A percentile compares a stretch with the other conserved stretches of the same genome.
Conservation (phyloP, 1,140 invertebrate genomes). For the Ceratosolen fusciceps region DNA sequence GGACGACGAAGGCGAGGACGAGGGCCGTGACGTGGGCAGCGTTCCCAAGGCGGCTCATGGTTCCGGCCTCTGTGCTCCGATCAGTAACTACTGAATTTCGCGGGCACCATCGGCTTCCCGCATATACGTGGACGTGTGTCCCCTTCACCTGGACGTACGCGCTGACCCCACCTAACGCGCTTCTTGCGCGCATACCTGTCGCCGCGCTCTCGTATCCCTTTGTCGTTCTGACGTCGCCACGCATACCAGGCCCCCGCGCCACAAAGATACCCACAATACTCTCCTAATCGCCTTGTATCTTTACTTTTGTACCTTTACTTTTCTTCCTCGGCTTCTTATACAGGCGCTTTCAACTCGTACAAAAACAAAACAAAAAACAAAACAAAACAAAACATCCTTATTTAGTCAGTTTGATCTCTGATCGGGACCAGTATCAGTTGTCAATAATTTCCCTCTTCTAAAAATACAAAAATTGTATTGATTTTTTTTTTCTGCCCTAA, state of each 20-base stretch:
- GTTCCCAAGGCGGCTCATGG: conserved; percentile 61
- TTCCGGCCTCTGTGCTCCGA: conserved; percentile 60
- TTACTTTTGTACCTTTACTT: not conserved
- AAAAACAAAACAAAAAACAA: too few species aligned
- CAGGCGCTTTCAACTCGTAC: too few species aligned
- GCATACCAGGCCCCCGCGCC: not conserved
- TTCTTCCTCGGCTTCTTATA: too few species aligned
- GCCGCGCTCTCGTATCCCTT: not conserved
- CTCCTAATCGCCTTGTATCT: not conserved
- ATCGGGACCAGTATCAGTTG: too few species aligned
- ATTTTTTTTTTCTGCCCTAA: too few species aligned
- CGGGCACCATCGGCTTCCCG: conserved; percentile 52
- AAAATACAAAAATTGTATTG: too few species aligned
- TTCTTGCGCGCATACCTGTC: conserved; percentile 1
- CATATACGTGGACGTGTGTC: conserved; percentile 38
- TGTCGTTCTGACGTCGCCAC: not conserved
- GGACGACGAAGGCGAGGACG: conserved; percentile 57
- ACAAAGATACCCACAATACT: not conserved
- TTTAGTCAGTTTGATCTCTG: too few species aligned
- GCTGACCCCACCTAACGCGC: conserved; percentile 52
- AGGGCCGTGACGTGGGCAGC: conserved; percentile 59
- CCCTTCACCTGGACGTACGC: conserved; percentile 56
- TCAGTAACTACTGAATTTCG: conserved; percentile 67
- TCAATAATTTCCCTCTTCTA: too few species aligned
- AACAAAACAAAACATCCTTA: too few species aligned